Percentiles rank a stretch among this genome's conserved stretches.
These are phyloP conservation scores for Lagenorhynchus albirostris DNA, from an alignment of 2,113 vertebrate genomes.

Conservation along the genomic window DNA sequence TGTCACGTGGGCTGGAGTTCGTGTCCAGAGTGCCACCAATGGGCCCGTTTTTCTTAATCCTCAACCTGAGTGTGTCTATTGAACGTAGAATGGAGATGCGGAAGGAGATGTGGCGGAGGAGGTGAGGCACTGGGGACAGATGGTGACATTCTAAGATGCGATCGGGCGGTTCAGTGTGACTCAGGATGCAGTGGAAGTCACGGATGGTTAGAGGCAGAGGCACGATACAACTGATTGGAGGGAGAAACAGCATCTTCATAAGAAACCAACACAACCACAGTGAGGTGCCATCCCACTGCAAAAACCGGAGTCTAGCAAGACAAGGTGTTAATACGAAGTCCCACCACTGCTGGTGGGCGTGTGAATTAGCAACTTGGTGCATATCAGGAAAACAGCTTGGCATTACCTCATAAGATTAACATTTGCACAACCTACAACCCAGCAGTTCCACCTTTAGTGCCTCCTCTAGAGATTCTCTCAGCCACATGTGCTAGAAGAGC, in stretches of 20 bases:
- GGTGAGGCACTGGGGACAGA: too few relatives aligned
- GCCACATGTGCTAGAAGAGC: accelerated
- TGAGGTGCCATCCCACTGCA: accelerated
- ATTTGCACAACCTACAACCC: accelerated
- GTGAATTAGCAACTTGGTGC: neutral
- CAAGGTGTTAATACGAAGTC: neutral
- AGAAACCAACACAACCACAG: neutral
- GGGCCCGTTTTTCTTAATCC: neutral
- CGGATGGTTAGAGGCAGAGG: neutral
- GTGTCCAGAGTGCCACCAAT: accelerated
- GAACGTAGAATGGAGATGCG: neutral
- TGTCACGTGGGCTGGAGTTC: accelerated
- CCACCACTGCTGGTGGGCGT: neutral
- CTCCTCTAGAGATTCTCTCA: accelerated
- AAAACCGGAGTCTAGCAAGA: neutral
- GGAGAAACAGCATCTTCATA: neutral
- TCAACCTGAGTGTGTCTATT: accelerated
- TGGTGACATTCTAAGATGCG: accelerated
- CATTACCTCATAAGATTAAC: accelerated
- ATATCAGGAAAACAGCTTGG: neutral
- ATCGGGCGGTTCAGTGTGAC: accelerated
- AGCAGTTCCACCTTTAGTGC: neutral
- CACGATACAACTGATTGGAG: accelerated
- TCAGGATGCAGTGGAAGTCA: neutral
- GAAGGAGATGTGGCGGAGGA: neutral